Base-by-base conservation (phyloP, 2,113 vertebrate genomes). In the Gopherus flavomarginatus region DNA sequence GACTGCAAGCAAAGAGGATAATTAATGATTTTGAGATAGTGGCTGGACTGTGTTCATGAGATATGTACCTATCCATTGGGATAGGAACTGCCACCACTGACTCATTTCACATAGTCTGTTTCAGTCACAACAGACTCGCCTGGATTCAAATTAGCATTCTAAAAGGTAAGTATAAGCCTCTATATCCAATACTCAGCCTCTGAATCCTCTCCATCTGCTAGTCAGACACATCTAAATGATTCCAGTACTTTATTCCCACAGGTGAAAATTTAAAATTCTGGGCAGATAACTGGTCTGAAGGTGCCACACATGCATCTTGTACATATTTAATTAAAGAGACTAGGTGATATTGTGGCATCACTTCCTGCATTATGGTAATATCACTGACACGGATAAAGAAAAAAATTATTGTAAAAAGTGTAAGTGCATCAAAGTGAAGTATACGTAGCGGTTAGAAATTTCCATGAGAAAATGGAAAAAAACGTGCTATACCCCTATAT, bases 191-290 rank as follows among this genome's bases (percentile, higher is more conserved):
- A 85, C 24, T 17, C 8, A 92, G 88, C 22, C 12, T 19, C 29
- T 85, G 49, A 90, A 93, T 87, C 81, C 72, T 92, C 52, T 14
- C 62, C 4, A 88, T 83, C 38, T 81, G 22, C 44, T 96, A 27
- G 88, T 83, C 81, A 65, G 62, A 81, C 49, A 8, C 5, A 4
- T 89, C 90, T 83, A 83, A 42, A 52, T 50, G 91, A n/a, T 90
- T 57, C 27, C 84, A 12, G 3, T 77, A 86, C 59, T 86, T 29
- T 29, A 69, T 77, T 93, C 49, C 83, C 19, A 44, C 22, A 89
- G 95, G 62, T 4, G 3, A 85, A 95, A 24, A 90, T 92, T 21
- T 78, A 49, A 93, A 95, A 80, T 94, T 24, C 27, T 85, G 75
- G 29, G 69, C 87, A 92, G 69, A 89, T 95, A 44, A 82, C 35